phyloP scores from a whole-genome alignment of 2,888 invertebrate genomes.

The Petrolisthes manimaculis region DNA sequence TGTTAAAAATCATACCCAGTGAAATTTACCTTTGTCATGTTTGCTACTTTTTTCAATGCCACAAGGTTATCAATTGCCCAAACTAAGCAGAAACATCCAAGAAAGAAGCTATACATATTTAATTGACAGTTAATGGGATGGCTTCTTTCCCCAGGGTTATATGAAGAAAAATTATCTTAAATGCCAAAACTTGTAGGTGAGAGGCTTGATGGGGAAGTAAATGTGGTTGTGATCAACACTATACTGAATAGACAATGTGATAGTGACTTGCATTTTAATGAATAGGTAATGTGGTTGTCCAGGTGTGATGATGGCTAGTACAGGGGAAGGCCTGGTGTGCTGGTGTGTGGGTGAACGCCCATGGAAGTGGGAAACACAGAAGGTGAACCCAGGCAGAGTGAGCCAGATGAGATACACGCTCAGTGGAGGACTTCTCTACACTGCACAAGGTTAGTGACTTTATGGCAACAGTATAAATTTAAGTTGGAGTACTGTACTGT shows the following conservation, averaged over 20 bases:
- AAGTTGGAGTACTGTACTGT: too few species aligned
- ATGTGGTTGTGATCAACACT: not conserved
- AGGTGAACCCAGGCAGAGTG: slow-evolving; percentile 68
- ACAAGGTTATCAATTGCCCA: too few species aligned
- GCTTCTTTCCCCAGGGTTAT: too few species aligned
- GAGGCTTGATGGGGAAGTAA: too few species aligned
- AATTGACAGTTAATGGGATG: too few species aligned
- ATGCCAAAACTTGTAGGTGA: too few species aligned
- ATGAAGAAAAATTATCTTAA: too few species aligned
- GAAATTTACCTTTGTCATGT: too few species aligned
- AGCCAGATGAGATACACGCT: slow-evolving; percentile 68
- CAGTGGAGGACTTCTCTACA: slow-evolving; percentile 58
- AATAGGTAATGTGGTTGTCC: not conserved
- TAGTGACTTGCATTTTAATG: not conserved
- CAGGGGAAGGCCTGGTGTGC: slow-evolving; percentile 54
- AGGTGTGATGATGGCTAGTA: slow-evolving; percentile 54
- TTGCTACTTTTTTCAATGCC: too few species aligned
- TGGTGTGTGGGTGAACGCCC: slow-evolving; percentile 52
- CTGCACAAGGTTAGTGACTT: slow-evolving; percentile 43
- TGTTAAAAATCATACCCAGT: too few species aligned
- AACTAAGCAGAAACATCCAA: too few species aligned
- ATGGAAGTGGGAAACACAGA: slow-evolving; percentile 51
- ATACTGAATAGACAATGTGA: not conserved
- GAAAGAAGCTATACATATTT: too few species aligned
- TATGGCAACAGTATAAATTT: not conserved